Evolutionary conservation across 2,888 invertebrate genomes (phyloP), one percentile per base, ranked within the genome.

Genomic region (Cetonia aurata): DNA sequence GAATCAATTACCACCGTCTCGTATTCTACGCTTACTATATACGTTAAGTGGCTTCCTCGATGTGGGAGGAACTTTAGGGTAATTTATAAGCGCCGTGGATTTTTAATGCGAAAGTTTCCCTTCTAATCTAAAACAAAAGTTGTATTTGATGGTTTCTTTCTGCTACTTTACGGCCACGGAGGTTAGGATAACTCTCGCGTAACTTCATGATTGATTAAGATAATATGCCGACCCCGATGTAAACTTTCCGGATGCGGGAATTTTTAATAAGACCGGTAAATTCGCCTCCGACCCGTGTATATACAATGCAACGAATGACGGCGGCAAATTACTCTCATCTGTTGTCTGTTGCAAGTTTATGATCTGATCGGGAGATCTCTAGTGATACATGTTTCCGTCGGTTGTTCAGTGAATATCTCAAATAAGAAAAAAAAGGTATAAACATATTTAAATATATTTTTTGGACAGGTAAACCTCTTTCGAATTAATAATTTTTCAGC

Each of bases 51-150:
- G 25, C 42, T 46, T 46, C 25, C 25, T 25, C 46, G 48, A 33
- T 50, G 46, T 46, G 52, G 57, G 56, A 69, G 25, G 4, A 69
- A 66, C 15, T 69, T 57, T 42, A 31, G 46, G 42, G 65, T 68
- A 72, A 72, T 72, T 71, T 67, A 55, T 57, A 67, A 33, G 59
- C 57, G 69, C 25, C 70, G 37, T 56, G 65, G 71, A 73, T 71
- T 73, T 73, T 73, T 73, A 73, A 71, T 71, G 67, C 70, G 37
- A 52, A 70, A 73, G 71, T 73, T 73, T 69, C 57, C 60, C 60
- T 70, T 62, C 69, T 71, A 69, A 73, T 73, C 69, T 73, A 67
- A 71, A 73, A 73, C 69, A 71, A 60, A 71, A 71, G 70, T 69
- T 71, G 65, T 66, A 59, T 66, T 65, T 68, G 66, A 68, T 70